A percentile compares a stretch with the other conserved stretches of the same genome.
Evolutionary conservation across 2,797 vertebrate species (phyloP).

Genomic region (Masticophis lateralis): DNA sequence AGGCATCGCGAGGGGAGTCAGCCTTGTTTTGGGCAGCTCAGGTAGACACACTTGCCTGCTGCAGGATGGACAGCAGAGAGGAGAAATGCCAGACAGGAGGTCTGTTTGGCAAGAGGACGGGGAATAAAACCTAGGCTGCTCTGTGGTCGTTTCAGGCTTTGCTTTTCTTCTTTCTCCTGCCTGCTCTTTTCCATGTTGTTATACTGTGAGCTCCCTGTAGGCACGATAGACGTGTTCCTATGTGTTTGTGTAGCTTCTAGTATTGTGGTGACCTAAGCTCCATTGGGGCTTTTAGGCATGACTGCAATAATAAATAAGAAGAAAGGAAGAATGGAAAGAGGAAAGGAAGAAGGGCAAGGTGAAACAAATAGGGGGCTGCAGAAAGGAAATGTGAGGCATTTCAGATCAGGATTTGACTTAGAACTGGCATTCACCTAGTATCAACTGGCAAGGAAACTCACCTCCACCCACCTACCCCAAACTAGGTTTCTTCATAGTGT

Average conservation of each 20-base stretch:
- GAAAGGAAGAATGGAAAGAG: conserved; percentile 2
- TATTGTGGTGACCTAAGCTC: neutral
- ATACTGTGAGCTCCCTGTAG: neutral
- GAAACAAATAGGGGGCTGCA: neutral
- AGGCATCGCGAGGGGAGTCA: conserved; percentile 26
- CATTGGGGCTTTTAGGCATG: neutral
- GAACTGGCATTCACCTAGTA: neutral
- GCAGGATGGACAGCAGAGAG: conserved; percentile 1
- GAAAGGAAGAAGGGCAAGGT: neutral
- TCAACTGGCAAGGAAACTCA: neutral
- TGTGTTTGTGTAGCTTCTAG: conserved; percentile 16
- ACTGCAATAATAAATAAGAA: neutral
- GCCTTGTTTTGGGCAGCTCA: conserved; percentile 4
- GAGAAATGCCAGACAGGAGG: conserved; percentile 10
- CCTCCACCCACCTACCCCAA: neutral
- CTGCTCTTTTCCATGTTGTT: conserved; percentile 23
- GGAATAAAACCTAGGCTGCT: neutral
- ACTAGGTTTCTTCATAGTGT: neutral
- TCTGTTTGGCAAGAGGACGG: neutral
- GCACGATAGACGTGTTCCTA: conserved; percentile 5
- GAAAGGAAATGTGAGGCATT: neutral
- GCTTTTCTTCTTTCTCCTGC: neutral
- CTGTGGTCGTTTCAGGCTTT: neutral
- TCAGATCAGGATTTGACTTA: neutral
- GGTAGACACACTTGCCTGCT: conserved; percentile 33